These are phyloP conservation scores for Eira barbara DNA, from an alignment of 2,113 vertebrate species.

Conservation along the genomic window DNA sequence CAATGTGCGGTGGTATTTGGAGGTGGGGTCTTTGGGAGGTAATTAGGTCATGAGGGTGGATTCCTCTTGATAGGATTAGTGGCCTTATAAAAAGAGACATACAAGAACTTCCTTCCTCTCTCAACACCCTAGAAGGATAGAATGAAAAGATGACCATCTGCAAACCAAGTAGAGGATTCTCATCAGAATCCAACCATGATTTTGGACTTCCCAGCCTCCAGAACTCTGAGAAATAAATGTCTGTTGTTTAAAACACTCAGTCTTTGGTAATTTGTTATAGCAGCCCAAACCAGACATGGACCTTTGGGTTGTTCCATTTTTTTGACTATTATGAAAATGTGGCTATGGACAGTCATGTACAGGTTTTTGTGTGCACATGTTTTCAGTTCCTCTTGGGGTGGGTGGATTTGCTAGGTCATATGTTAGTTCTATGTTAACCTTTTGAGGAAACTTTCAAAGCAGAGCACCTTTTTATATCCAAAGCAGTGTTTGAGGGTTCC, in stretches of 20 bases:
- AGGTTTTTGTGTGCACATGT: not conserved
- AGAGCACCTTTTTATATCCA: not conserved
- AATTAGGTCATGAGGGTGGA: not conserved
- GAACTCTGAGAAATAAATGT: not conserved
- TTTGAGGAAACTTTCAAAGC: not conserved
- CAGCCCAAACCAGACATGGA: not conserved
- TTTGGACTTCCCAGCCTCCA: not conserved
- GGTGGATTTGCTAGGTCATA: not conserved
- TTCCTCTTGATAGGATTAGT: not conserved
- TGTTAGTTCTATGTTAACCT: not conserved
- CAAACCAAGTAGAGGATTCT: not conserved
- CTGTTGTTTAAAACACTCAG: not conserved
- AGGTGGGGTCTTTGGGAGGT: not conserved
- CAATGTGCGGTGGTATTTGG: not conserved
- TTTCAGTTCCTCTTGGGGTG: not conserved
- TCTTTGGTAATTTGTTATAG: not conserved
- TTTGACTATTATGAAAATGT: not conserved
- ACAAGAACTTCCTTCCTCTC: not conserved
- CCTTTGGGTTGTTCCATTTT: not conserved
- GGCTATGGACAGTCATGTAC: not conserved
- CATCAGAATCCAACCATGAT: not conserved
- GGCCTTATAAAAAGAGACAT: not conserved
- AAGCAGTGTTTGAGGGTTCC: not conserved
- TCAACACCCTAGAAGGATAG: not conserved
- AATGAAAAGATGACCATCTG: not conserved